These are phyloP conservation scores for Tenthredo scrophulariae DNA, from an alignment of 2,888 invertebrate species.

Conservation along the genomic window DNA sequence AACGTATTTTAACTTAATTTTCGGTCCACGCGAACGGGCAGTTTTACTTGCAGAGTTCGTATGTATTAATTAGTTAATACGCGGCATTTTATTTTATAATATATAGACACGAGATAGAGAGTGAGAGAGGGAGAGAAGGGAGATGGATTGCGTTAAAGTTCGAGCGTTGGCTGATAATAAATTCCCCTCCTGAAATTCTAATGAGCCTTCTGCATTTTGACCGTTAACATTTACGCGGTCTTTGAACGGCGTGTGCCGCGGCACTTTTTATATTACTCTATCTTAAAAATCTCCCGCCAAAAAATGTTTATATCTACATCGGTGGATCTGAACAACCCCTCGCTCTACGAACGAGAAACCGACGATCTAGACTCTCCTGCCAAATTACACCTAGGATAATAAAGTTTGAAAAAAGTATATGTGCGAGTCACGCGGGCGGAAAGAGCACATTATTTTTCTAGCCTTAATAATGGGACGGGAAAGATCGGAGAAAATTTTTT, in stretches of 20 bases:
- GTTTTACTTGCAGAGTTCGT: not conserved
- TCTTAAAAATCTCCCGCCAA: slow-evolving; percentile 47
- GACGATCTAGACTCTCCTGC: slow-evolving; percentile 15
- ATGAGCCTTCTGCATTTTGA: slow-evolving; percentile 47
- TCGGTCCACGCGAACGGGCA: not conserved
- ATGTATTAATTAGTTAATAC: not conserved
- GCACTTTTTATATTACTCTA: slow-evolving; percentile 13
- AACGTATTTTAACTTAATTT: not conserved
- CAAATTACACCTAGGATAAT: slow-evolving; percentile 27
- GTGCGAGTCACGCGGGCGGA: slow-evolving; percentile 48
- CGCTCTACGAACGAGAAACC: not conserved
- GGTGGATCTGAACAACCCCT: slow-evolving; percentile 13
- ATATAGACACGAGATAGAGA: not conserved
- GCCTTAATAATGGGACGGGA: not conserved
- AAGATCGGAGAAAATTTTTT: not conserved
- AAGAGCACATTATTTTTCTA: slow-evolving; percentile 31
- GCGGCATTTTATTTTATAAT: not conserved
- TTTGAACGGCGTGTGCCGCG: slow-evolving; percentile 25
- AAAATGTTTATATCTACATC: slow-evolving; percentile 32
- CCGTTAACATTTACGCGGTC: slow-evolving; percentile 48
- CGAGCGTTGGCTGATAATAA: slow-evolving; percentile 29
- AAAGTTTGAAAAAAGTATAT: slow-evolving; percentile 8
- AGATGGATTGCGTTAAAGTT: slow-evolving; percentile 7
- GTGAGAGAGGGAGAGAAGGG: not conserved
- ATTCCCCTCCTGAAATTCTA: slow-evolving; percentile 48